A percentile compares a stretch with the other conserved stretches of the same genome.
Conservation (phyloP, 2,113 vertebrate genomes). For the Urocynchramus pylzowi region DNA sequence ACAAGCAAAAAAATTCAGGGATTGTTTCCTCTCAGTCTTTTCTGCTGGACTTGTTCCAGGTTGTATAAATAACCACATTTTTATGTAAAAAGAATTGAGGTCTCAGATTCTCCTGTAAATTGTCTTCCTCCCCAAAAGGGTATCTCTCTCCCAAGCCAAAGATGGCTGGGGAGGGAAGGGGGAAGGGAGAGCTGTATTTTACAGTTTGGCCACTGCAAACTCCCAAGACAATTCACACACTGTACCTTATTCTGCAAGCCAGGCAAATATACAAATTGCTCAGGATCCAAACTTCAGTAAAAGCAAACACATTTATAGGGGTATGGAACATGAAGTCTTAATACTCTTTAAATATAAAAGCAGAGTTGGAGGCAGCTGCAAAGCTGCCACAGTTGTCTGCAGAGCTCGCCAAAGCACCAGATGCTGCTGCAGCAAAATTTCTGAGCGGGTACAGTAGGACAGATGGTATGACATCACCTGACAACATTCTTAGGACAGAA, state of each 20-base stretch:
- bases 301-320: background rate
- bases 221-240: background rate
- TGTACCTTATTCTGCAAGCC: background rate
- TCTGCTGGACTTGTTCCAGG: background rate
- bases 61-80: background rate
- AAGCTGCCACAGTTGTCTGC: constrained; percentile 29
- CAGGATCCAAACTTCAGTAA: background rate
- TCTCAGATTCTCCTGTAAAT: background rate
- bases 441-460: background rate
- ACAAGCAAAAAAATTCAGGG: background rate
- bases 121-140: background rate
- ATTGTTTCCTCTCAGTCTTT: background rate
- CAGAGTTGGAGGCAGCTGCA: constrained; percentile 39
- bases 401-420: constrained; percentile 48
- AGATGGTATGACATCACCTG: constrained; percentile 26
- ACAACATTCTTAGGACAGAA: constrained; percentile 30
- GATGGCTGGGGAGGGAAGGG: background rate
- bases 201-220: background rate
- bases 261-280: background rate
- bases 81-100: background rate
- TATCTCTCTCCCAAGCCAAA: background rate
- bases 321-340: background rate
- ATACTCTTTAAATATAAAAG: background rate
- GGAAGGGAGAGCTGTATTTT: background rate
- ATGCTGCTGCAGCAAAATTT: constrained; percentile 39